These are phyloP conservation scores for Habrosyne pyritoides DNA, from an alignment of 2,888 invertebrate species.

Conservation along the genomic window DNA sequence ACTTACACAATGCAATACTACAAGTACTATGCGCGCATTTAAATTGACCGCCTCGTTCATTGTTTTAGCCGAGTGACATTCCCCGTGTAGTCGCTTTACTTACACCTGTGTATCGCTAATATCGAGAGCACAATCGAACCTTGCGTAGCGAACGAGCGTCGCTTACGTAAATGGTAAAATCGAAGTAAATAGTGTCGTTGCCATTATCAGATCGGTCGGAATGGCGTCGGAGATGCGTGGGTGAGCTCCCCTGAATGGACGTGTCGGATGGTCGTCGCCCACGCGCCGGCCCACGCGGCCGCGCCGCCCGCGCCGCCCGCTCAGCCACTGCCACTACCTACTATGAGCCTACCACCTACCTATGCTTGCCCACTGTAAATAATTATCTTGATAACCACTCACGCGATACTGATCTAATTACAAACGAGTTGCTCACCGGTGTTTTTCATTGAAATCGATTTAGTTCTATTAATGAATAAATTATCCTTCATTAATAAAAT, in stretches of 20 bases:
- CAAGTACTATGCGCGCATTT: slow-evolving; percentile 44
- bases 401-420: slow-evolving; percentile 51
- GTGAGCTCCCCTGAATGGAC: slow-evolving; percentile 73
- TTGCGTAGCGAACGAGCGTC: slow-evolving; percentile 34
- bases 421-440: slow-evolving; percentile 23
- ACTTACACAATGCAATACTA: slow-evolving; percentile 53
- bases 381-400: slow-evolving; percentile 57
- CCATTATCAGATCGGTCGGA: slow-evolving; percentile 60
- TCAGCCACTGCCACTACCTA: slow-evolving; percentile 30
- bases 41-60: slow-evolving; percentile 29
- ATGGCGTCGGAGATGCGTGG: slow-evolving; percentile 52
- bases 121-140: slow-evolving; percentile 14
- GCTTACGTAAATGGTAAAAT: slow-evolving; percentile 48
- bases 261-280: slow-evolving; percentile 57
- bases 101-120: slow-evolving; percentile 4
- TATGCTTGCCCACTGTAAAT: slow-evolving; percentile 39
- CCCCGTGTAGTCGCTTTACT: slow-evolving; percentile 14
- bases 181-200: slow-evolving; percentile 50
- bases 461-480: neutral
- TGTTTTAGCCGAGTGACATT: slow-evolving; percentile 16
- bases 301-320: neutral
- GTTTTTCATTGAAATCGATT: slow-evolving; percentile 26
- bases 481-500: neutral
- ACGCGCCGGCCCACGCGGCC: slow-evolving; percentile 46
- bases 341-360: slow-evolving; percentile 34